Base-by-base conservation (phyloP, 2,797 vertebrate genomes). In the Falco naumanni region DNA sequence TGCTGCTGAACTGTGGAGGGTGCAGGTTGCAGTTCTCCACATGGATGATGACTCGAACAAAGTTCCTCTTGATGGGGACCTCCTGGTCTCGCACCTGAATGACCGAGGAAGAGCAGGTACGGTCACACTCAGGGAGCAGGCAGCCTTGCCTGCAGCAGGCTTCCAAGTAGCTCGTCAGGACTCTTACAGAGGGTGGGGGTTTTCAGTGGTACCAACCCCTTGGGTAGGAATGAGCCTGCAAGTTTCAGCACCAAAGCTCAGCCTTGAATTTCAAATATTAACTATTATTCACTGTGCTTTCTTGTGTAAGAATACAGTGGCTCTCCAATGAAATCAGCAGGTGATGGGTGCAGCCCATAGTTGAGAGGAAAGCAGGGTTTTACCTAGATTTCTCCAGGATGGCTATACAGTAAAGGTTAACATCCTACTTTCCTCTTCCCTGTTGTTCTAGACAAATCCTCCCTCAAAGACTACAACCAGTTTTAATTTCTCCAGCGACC, bases 11-110 rank as follows among this genome's bases (percentile, higher is more conserved):
- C 18, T 91, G 97, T 0, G 99, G 99, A 6, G 98, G 97, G 94
- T 99, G 99, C 77, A 99, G 98, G 83, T 99, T 99, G 92, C 98
- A 98, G 96, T 98, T 99, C 88, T 99, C 98, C 85, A 99, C 98
- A 0, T 97, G 94, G 90, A 99, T 89, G 83, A 98, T 97, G 82
- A 99, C 98, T 92, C 99, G 98, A 26, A 98, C 99, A 91, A 99
- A 99, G 96, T 99, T 99, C 95, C 99, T 98, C 94, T 99, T 99
- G 85, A 99, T 98, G 28, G 99, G 99, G 41, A 99, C 99, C 95
- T 99, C 99, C 96, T 99, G 99, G 97, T 99, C 99, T 75, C 99
- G 98, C 21, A 99, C 99, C 99, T 99, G 90, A 47, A 63, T 34
- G 65, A 37, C 59, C 93, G 69, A 26, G 50, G 34, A 70, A 28